Conservation (phyloP, 2,888 invertebrate genomes). For the Drosophila melanocephala region DNA sequence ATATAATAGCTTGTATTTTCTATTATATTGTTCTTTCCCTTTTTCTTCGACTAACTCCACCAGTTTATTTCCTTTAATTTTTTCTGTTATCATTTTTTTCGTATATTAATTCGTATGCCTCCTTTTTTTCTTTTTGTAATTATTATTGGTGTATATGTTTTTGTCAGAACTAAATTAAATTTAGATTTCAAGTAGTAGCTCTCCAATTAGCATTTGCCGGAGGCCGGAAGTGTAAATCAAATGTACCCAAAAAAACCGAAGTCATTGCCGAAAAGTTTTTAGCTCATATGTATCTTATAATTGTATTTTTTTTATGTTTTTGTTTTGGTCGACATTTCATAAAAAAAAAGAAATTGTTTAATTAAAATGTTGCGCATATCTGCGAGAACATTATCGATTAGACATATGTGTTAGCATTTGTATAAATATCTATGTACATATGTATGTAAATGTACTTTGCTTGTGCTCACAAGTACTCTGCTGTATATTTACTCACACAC, state of each 20-base stretch:
- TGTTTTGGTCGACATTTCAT: neutral
- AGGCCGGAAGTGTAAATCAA: neutral
- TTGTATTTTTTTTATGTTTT: neutral
- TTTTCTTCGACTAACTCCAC: neutral
- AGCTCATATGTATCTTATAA: neutral
- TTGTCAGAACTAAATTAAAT: neutral
- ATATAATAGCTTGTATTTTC: neutral
- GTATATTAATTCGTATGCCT: neutral
- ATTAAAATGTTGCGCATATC: neutral
- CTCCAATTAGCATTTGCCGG: neutral
- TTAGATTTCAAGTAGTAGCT: neutral
- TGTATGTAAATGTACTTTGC: neutral
- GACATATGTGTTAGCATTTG: neutral
- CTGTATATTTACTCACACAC: slow-evolving; percentile 14
- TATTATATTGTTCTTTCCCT: neutral
- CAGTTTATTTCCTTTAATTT: neutral
- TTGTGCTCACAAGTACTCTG: slow-evolving; percentile 19
- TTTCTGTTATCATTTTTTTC: neutral
- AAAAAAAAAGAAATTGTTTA: neutral
- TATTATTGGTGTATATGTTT: neutral
- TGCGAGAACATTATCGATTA: neutral
- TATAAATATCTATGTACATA: neutral
- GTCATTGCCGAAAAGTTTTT: neutral
- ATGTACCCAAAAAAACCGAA: neutral
- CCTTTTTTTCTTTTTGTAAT: neutral